Conservation (phyloP, 2,888 invertebrate genomes). For the Aphodius sticticus region DNA sequence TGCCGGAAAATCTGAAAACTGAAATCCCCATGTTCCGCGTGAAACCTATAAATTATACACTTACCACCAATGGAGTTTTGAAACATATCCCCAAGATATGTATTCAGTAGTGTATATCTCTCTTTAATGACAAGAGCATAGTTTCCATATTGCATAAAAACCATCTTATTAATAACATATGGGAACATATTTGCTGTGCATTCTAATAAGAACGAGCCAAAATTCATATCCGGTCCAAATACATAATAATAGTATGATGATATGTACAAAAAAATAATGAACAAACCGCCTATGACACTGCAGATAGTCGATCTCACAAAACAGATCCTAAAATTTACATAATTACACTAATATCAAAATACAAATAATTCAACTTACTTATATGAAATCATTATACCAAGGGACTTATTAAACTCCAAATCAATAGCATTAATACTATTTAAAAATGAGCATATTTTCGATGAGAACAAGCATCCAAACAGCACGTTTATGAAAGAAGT, state of each 20-base stretch:
- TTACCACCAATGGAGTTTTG: constrained; percentile 29
- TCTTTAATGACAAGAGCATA: constrained; percentile 42
- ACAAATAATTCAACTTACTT: background rate
- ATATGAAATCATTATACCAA: background rate
- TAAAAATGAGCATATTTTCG: background rate
- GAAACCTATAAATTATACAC: background rate
- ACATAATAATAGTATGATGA: background rate
- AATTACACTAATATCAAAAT: background rate
- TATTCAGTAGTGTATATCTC: constrained; percentile 44
- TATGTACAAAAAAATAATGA: background rate
- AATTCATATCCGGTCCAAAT: background rate
- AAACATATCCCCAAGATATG: constrained; percentile 40
- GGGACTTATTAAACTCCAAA: background rate
- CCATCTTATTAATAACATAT: constrained; percentile 40
- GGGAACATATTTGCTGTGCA: background rate
- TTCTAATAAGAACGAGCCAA: background rate
- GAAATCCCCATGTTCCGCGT: too few relatives aligned
- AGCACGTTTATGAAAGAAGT: background rate
- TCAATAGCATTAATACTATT: background rate
- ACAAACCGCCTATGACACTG: background rate
- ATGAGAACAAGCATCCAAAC: background rate
- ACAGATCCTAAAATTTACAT: background rate
- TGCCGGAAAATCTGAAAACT: too few relatives aligned
- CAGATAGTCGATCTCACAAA: background rate
- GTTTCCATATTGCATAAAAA: constrained; percentile 45